These are phyloP conservation scores for Hyperoodon ampullatus DNA, from an alignment of 2,113 vertebrate genomes.

Conservation along the genomic window DNA sequence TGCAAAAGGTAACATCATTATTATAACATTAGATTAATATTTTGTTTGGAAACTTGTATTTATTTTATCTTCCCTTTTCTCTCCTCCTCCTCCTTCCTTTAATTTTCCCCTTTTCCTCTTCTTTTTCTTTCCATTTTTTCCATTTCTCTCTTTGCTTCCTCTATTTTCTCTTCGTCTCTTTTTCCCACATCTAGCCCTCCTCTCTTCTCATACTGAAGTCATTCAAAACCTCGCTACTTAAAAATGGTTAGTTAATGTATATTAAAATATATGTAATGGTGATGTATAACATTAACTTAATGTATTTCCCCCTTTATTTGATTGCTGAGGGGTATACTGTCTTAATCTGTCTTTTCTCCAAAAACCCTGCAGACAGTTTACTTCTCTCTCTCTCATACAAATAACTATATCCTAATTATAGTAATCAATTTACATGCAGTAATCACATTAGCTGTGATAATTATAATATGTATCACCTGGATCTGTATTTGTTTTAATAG, in stretches of 20 bases:
- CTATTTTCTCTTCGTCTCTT: not conserved
- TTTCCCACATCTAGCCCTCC: not conserved
- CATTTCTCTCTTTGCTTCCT: not conserved
- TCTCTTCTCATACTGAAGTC: not conserved
- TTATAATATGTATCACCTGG: conserved; percentile 83
- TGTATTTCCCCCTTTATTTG: not conserved
- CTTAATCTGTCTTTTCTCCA: conserved; percentile 29
- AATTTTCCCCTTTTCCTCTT: not conserved
- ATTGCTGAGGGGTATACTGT: not conserved
- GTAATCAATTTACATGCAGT: conserved; percentile 81
- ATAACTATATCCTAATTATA: conserved; percentile 80
- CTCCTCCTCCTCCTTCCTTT: not conserved
- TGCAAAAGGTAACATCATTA: not conserved
- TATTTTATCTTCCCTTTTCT: not conserved
- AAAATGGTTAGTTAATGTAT: conserved; percentile 16
- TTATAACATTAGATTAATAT: not conserved
- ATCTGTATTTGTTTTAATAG: conserved; percentile 80
- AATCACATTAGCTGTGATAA: conserved; percentile 83
- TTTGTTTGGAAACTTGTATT: not conserved
- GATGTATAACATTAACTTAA: not conserved
- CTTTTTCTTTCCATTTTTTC: not conserved
- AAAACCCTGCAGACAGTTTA: conserved; percentile 70
- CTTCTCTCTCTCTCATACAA: conserved; percentile 66
- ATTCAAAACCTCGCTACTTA: not conserved
- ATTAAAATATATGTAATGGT: not conserved